Percentiles rank a stretch among this genome's conserved stretches.
Evolutionary conservation across 2,797 vertebrate genomes (phyloP).

Genomic region (Sebastes diaconus): DNA sequence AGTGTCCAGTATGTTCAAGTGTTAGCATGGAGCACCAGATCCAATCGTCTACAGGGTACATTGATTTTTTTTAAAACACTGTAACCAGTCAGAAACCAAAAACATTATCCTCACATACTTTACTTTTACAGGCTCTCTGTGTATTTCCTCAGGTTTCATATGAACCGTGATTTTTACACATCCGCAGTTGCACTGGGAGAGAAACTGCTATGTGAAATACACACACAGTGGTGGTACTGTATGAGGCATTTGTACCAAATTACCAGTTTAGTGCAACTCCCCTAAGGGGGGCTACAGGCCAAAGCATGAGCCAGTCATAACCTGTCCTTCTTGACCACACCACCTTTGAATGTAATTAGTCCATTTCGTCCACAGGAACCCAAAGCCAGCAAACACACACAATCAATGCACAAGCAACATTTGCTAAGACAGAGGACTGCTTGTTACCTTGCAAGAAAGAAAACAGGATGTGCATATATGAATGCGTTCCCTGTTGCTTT

Average conservation of each 20-base stretch:
- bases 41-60: not conserved
- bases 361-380: slow-evolving; percentile 32
- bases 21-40: not conserved
- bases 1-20: not conserved
- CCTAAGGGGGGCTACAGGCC: slow-evolving; percentile 5
- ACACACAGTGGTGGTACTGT: not conserved
- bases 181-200: no score
- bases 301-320: slow-evolving; percentile 32
- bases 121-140: not conserved
- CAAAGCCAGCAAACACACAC: not conserved
- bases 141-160: not conserved
- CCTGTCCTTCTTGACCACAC: slow-evolving; percentile 12
- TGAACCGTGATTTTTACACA: slow-evolving; percentile 1
- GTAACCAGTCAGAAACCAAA: not conserved
- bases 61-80: not conserved
- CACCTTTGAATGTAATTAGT: slow-evolving; percentile 28
- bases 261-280: not conserved
- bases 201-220: not conserved
- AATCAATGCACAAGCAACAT: not conserved
- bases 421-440: not conserved
- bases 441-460: slow-evolving; percentile 19
- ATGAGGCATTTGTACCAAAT: slow-evolving; percentile 30
- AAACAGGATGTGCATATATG: slow-evolving; percentile 31
- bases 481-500: slow-evolving; percentile 33
- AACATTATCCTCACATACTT: not conserved